These are phyloP conservation scores for Diloba caeruleocephala DNA, from an alignment of 2,888 invertebrate genomes.

Conservation along the genomic window DNA sequence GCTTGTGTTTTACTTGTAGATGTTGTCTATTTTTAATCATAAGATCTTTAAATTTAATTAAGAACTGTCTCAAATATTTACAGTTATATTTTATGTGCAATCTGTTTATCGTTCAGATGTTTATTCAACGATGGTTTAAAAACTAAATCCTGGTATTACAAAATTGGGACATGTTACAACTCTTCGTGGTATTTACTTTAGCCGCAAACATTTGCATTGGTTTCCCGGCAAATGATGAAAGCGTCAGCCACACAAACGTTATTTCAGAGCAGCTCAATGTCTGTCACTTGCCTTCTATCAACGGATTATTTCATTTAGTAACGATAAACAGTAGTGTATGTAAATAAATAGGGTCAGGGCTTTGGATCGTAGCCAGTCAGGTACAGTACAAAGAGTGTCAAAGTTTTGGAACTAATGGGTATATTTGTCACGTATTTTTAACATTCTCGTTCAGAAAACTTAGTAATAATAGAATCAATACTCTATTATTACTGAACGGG, in stretches of 20 bases:
- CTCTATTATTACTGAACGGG: too few species aligned
- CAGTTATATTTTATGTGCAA: conserved; percentile 11
- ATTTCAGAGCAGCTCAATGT: conserved; percentile 29
- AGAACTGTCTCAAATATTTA: conserved; percentile 10
- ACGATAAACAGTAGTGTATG: conserved; percentile 52
- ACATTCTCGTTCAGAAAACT: too few species aligned
- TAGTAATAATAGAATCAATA: too few species aligned
- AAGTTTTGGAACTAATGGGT: too few species aligned
- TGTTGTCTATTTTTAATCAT: conserved; percentile 8
- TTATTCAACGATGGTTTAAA: conserved; percentile 25
- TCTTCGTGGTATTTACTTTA: conserved; percentile 42
- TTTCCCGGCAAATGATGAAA: conserved; percentile 33
- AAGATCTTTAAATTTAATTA: conserved; percentile 27
- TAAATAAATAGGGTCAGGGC: conserved; percentile 47
- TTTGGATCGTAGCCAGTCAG: conserved; percentile 58
- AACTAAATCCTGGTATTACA: conserved; percentile 14
- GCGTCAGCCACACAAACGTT: conserved; percentile 31
- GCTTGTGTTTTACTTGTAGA: conserved; percentile 4
- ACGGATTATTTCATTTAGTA: conserved; percentile 40
- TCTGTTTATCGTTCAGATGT: conserved; percentile 34
- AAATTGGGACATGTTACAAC: conserved; percentile 26
- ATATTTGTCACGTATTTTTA: too few species aligned
- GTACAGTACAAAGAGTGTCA: conserved; percentile 9
- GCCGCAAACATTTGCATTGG: conserved; percentile 35
- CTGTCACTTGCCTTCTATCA: conserved; percentile 52